Percentiles rank a stretch among this genome's conserved stretches.
These are phyloP conservation scores for Limosa lapponica DNA, from an alignment of 2,797 vertebrate genomes.

Conservation along the genomic window DNA sequence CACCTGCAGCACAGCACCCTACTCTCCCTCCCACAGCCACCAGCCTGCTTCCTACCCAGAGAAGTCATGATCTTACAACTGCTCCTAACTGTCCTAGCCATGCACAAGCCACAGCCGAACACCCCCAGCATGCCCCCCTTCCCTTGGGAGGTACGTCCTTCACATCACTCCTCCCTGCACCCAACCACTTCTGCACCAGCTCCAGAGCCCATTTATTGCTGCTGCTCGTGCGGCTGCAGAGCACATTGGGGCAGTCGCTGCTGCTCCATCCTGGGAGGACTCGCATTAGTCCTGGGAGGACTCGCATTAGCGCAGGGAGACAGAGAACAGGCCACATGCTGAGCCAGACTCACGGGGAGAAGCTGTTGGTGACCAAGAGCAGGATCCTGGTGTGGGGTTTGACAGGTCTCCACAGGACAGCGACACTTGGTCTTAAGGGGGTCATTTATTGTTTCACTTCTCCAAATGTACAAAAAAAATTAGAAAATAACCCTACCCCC, in stretches of 20 bases:
- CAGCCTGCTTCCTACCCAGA: not conserved
- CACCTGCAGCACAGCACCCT: not conserved
- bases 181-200: not conserved
- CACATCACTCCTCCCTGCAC: not conserved
- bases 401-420: not conserved
- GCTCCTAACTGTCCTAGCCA: not conserved
- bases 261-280: not conserved
- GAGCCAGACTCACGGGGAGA: not conserved
- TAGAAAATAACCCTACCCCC: constrained; percentile 79
- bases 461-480: constrained; percentile 89
- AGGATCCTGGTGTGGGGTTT: not conserved
- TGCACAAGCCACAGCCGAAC: not conserved
- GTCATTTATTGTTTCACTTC: constrained; percentile 80
- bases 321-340: not conserved
- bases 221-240: not conserved
- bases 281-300: not conserved
- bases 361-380: not conserved
- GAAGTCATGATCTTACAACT: not conserved
- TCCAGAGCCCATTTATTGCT: not conserved
- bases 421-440: constrained; percentile 69
- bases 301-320: accelerated
- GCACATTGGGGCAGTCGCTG: not conserved
- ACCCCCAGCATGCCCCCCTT: too few species aligned
- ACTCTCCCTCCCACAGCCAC: not conserved
- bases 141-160: too few species aligned